Evolutionary conservation across 2,113 vertebrate genomes (phyloP), one percentile per base, ranked within the genome.

Genomic region (Atlantisia rogersi): DNA sequence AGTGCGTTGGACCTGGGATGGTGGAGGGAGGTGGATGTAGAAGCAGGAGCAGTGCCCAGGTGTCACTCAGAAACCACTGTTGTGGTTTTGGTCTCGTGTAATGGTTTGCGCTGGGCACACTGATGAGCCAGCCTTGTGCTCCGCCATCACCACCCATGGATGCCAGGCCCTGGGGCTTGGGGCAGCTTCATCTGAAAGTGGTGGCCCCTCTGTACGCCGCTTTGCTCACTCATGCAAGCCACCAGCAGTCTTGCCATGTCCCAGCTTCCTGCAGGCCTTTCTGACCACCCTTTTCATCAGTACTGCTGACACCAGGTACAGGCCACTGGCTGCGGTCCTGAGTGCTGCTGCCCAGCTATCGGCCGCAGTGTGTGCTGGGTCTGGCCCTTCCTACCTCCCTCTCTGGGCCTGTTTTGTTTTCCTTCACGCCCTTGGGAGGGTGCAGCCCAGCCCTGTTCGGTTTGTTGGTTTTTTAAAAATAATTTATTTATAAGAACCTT

Each of bases 221-320:
- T 42, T 22, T 31, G 56, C 55, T 53, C 10, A 7, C 63, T 32
- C 18, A 32, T 0, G 0, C 3, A 22, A 53, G 35, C 64, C 56
- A 44, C 79, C 48, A 17, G 60, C 83, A 6, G 0, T 44, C 1
- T 2, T 26, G 32, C 81, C 28, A 32, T 4, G 16, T 76, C 55
- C 44, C 2, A 4, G n/a, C n/a, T 78, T 70, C 26, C 76, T 62
- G 13, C n/a, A 37, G 44, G 25, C n/a, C 12, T 42, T 31, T 59
- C 67, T 31, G n/a, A 11, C 35, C 9, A 0, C 40, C 50, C 39
- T 60, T 59, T 70, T 65, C 35, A 31, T 62, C 60, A 7, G 18
- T 0, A 0, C 42, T 32, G 63, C 63, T 73, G 42, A 60, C 0
- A 0, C 28, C 0, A 1, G 62, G 63, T 26, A 2, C 3, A 29